phyloP scores from a whole-genome alignment of 2,797 vertebrate species.

The Allobates femoralis region DNA sequence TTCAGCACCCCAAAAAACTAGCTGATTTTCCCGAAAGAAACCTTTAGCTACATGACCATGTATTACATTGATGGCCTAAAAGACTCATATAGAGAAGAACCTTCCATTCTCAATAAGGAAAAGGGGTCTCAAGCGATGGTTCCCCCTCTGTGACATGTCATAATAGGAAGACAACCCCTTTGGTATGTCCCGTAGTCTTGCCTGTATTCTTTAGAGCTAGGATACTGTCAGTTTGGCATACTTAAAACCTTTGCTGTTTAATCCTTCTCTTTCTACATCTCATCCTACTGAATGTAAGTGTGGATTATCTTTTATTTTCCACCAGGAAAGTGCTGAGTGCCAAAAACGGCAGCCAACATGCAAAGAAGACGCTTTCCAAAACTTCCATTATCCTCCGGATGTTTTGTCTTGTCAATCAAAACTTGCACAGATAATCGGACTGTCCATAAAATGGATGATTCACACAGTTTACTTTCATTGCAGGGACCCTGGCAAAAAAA shows the following conservation, averaged over 20 bases:
- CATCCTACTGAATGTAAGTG: neutral
- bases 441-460: conserved; percentile 53
- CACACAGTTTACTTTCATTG: conserved; percentile 55
- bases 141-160: too few relatives aligned
- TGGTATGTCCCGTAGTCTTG: neutral
- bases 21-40: too few relatives aligned
- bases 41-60: too few relatives aligned
- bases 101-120: too few relatives aligned
- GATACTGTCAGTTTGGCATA: neutral
- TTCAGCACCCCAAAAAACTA: too few relatives aligned
- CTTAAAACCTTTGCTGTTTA: neutral
- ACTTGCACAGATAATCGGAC: conserved; percentile 39
- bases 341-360: conserved; percentile 8
- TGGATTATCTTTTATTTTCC: neutral
- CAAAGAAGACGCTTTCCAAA: conserved; percentile 18
- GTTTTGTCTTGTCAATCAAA: conserved; percentile 50
- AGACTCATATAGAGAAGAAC: too few relatives aligned
- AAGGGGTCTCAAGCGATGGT: too few relatives aligned
- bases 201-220: neutral
- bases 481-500: conserved; percentile 40
- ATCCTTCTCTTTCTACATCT: neutral
- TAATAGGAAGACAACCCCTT: neutral
- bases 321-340: neutral
- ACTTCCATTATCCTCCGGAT: conserved; percentile 21
- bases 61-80: too few relatives aligned